These are phyloP conservation scores for Brachionus koreanus DNA, from an alignment of 1,140 invertebrate species.

Conservation along the genomic window DNA sequence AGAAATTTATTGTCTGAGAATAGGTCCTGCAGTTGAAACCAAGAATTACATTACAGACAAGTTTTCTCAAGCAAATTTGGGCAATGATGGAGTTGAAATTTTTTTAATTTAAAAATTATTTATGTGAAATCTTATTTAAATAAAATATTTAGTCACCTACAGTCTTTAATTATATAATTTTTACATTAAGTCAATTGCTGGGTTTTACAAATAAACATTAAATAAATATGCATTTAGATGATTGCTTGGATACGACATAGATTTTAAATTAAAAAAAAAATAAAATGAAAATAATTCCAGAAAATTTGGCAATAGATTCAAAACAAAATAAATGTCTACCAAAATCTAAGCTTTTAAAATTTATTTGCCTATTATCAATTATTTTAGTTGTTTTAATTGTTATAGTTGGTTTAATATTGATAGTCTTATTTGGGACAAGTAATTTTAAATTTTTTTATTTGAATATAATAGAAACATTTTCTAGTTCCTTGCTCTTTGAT, in stretches of 20 bases:
- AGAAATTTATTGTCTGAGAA: no score
- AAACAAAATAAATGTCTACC: neutral
- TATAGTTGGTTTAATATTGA: neutral
- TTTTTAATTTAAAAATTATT: no score
- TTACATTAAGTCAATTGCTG: no score
- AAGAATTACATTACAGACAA: no score
- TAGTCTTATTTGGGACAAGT: neutral
- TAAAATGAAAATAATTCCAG: neutral
- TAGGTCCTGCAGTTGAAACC: no score
- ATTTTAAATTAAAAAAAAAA: neutral
- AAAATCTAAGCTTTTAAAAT: neutral
- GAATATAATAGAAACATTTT: neutral
- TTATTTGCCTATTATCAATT: neutral
- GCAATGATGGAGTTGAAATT: no score
- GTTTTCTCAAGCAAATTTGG: no score
- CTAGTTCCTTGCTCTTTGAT: conserved; percentile 12
- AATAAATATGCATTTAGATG: neutral
- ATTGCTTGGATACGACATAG: neutral
- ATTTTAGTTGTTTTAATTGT: neutral
- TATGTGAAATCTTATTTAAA: no score
- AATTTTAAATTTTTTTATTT: neutral
- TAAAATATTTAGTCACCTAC: no score
- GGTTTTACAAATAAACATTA: neutral
- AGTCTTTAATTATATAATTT: no score
- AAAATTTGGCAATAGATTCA: neutral